Evolutionary conservation across 2,797 vertebrate species (phyloP).

Genomic region (Sorex maritimensis): DNA sequence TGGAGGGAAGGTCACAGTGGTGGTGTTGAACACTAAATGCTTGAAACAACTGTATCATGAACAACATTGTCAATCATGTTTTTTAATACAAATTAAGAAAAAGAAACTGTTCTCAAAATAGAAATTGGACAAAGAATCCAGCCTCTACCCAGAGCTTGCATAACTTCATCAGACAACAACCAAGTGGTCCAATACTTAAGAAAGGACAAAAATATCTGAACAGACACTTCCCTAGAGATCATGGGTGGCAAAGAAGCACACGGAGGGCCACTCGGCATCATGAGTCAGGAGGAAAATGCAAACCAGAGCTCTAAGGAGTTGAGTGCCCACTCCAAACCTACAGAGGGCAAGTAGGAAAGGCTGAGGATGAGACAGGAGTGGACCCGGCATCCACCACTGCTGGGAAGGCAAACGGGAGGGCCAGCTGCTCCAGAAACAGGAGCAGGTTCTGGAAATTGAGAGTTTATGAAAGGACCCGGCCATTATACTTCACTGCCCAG

Average conservation of each 20-base stretch:
- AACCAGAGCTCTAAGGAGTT: not conserved
- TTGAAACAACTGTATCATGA: too few species aligned
- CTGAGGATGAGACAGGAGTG: not conserved
- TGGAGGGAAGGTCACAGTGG: too few species aligned
- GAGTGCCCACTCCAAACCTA: not conserved
- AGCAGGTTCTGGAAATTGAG: constrained; percentile 6
- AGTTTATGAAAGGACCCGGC: too few species aligned
- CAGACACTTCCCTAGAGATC: not conserved
- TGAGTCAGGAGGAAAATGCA: not conserved
- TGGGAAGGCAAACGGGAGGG: not conserved
- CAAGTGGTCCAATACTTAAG: not conserved
- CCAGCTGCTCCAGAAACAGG: not conserved
- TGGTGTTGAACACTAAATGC: too few species aligned
- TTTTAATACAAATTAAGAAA: too few species aligned
- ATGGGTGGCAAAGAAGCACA: not conserved
- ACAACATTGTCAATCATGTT: too few species aligned
- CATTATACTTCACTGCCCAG: not conserved
- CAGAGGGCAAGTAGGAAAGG: too few species aligned
- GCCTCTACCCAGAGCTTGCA: not conserved
- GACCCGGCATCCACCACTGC: not conserved
- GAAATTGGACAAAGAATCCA: constrained; percentile 5
- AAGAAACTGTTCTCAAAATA: constrained; percentile 51
- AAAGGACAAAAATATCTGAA: constrained; percentile 27
- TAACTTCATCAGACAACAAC: not conserved
- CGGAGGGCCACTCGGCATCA: not conserved